A percentile compares a stretch with the other conserved stretches of the same genome.
These are phyloP conservation scores for Ceratosolen fusciceps DNA, from an alignment of 1,140 invertebrate species.

Conservation along the genomic window DNA sequence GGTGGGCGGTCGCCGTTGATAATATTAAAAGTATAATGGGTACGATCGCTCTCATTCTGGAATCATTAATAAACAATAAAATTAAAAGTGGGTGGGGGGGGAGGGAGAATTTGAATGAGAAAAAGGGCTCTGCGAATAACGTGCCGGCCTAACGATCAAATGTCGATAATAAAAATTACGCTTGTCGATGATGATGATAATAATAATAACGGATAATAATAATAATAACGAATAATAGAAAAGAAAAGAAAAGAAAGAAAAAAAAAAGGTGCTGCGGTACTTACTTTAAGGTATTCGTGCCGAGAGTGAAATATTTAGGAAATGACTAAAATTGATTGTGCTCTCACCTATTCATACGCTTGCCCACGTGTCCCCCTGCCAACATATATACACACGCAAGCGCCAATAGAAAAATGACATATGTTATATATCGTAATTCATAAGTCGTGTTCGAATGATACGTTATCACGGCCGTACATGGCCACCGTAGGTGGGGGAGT, in stretches of 20 bases:
- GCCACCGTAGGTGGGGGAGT: neutral
- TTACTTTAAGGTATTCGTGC: constrained; percentile 11
- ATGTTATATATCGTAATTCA: constrained; percentile 20
- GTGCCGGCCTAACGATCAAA: too few species aligned
- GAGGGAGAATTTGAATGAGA: too few species aligned
- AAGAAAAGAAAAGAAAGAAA: neutral
- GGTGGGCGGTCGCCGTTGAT: neutral
- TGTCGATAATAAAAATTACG: neutral
- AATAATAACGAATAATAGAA: neutral
- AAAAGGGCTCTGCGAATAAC: too few species aligned
- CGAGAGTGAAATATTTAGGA: neutral
- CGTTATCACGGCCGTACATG: constrained; percentile 2
- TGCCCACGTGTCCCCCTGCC: constrained; percentile 36
- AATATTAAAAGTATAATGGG: constrained; percentile 13
- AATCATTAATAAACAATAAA: constrained; percentile 5
- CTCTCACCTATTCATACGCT: neutral
- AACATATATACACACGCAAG: constrained; percentile 12
- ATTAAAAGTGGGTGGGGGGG: too few species aligned
- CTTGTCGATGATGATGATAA: neutral
- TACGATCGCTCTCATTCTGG: constrained; percentile 26
- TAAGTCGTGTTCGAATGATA: constrained; percentile 22
- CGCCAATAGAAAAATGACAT: constrained; percentile 40
- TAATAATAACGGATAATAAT: neutral
- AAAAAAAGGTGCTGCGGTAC: neutral
- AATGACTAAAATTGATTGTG: neutral